Conservation (phyloP, 2,797 vertebrate genomes). For the Leuciscus waleckii region DNA sequence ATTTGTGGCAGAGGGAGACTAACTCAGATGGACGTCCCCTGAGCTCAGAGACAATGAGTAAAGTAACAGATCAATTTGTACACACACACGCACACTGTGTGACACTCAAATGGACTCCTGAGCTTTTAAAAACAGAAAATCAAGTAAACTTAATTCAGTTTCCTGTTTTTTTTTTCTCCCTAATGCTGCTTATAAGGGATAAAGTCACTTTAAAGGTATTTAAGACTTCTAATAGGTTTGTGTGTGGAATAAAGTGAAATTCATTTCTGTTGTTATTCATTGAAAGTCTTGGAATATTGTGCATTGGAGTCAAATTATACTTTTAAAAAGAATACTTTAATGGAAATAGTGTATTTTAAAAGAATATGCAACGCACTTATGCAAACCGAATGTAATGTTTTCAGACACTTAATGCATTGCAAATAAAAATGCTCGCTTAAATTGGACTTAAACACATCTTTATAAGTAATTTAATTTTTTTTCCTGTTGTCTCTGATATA, state of each 20-base stretch:
- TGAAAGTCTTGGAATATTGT: neutral
- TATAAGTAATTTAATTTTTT: too few relatives aligned
- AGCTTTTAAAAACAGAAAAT: neutral
- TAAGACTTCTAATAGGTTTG: neutral
- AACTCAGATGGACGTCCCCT: constrained; percentile 73
- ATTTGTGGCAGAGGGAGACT: constrained; percentile 63
- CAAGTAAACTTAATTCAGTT: neutral
- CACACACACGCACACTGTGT: constrained; percentile 43
- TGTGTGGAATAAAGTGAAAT: neutral
- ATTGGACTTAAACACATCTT: too few relatives aligned
- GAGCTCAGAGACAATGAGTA: constrained; percentile 76
- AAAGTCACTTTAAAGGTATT: neutral
- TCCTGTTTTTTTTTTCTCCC: too few relatives aligned
- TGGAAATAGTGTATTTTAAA: too few relatives aligned
- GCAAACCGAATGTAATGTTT: too few relatives aligned
- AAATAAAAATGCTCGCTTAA: neutral
- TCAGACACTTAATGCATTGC: neutral
- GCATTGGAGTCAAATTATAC: neutral
- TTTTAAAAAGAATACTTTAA: neutral
- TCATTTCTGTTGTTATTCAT: neutral
- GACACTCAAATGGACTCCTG: constrained; percentile 26
- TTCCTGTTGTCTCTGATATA: neutral
- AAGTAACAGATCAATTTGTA: constrained; percentile 80
- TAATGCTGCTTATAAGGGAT: neutral
- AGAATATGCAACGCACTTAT: too few relatives aligned